Base-by-base conservation (phyloP, 2,797 vertebrate species). In the Molossus alvarezi region DNA sequence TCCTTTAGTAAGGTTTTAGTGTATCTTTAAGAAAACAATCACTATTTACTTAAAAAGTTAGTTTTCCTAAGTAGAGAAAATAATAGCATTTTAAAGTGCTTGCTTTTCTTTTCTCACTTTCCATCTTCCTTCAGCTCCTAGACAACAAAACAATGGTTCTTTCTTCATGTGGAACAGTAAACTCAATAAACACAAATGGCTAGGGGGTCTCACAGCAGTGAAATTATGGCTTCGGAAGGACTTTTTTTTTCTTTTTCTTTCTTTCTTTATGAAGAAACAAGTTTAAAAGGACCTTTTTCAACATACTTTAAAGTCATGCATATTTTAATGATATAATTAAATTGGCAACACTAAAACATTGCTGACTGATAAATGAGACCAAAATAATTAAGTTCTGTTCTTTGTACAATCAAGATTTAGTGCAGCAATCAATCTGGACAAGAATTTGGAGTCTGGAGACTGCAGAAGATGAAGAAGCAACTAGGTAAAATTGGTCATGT, bases 101-200 rank as follows among this genome's bases (percentile, higher is more conserved):
- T 89, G 37, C 51, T 94, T 95, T 94, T 96, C 88, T 95, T 91
- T 91, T 90, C 84, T 91, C 41, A 87, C 62, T 96, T 96, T 95
- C 86, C 81, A 96, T 98, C 96, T 98, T 98, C 92, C 96, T 97
- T 97, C 97, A 97, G 97, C 97, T 98, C 98, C 97, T 97, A 97
- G 97, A 98, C 96, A 98, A 98, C 97, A 98, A 98, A 97, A 98
- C 98, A 98, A 98, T 96, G 97, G 96, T 97, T 97, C 98, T 98
- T 98, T 98, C 98, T 98, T 98, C 97, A 94, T 92, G 93, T 96
- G 98, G 97, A 98, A 18, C 0, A 97, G 96, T 97, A 98, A 98
- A 98, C 98, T 98, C 98, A 98, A 97, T 98, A 98, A 98, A 96
- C 96, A 97, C 90, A 93, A 98, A 97, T 97, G 96, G 81, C 89